phyloP scores from a whole-genome alignment of 2,888 invertebrate species.

The Hesperia comma region DNA sequence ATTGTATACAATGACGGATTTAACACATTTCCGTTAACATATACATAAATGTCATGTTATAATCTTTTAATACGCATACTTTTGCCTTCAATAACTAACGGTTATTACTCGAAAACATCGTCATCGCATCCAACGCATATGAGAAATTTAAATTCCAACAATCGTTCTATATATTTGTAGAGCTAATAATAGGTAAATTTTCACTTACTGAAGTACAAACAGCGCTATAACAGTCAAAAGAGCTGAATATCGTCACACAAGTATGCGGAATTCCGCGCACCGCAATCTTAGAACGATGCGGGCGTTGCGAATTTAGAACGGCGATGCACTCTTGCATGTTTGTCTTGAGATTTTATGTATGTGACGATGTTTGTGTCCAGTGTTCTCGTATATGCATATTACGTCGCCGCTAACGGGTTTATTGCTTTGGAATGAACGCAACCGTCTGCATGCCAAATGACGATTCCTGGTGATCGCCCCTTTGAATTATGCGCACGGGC shows the following conservation, averaged over 20 bases:
- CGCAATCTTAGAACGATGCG: conserved; percentile 24
- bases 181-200: background rate
- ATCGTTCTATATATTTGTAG: background rate
- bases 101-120: too few relatives aligned
- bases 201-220: background rate
- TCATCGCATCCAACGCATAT: too few relatives aligned
- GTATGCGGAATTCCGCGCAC: conserved; percentile 35
- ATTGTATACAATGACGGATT: too few relatives aligned
- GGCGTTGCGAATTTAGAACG: conserved; percentile 43
- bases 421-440: conserved; percentile 74
- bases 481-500: conserved; percentile 80
- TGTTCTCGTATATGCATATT: conserved; percentile 70
- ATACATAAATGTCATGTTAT: too few relatives aligned
- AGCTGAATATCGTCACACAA: conserved; percentile 15
- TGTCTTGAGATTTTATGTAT: conserved; percentile 39
- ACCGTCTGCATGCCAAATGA: conserved; percentile 78
- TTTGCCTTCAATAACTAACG: too few relatives aligned
- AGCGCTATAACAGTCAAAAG: background rate
- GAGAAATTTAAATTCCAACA: background rate
- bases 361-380: conserved; percentile 50
- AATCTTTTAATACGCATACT: too few relatives aligned
- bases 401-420: conserved; percentile 78
- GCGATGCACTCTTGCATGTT: conserved; percentile 35
- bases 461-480: conserved; percentile 80
- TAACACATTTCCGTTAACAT: too few relatives aligned